phyloP scores from a whole-genome alignment of 2,888 invertebrate species.

The Ptychoptera albimana region DNA sequence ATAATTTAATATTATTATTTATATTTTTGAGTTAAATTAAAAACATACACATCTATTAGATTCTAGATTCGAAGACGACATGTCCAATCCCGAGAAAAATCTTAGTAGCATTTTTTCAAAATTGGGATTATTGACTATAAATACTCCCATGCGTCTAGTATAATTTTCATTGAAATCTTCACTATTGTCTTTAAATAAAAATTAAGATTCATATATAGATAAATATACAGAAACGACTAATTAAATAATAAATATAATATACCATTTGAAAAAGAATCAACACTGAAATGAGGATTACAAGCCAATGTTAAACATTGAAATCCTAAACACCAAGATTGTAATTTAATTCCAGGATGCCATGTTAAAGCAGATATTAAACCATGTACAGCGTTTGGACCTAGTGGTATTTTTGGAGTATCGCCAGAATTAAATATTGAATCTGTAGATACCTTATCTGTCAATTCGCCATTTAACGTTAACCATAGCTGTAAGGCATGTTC shows the following conservation, averaged over 20 bases:
- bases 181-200: conserved; percentile 13
- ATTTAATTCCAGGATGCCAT: conserved; percentile 48
- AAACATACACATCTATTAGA: conserved; percentile 27
- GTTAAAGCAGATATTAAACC: conserved; percentile 49
- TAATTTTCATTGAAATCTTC: conserved; percentile 11
- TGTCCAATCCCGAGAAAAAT: conserved; percentile 46
- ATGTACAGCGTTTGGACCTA: conserved; percentile 46
- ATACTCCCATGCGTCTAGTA: conserved; percentile 31
- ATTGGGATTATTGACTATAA: conserved; percentile 43
- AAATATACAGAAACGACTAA: background rate
- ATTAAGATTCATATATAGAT: conserved; percentile 19
- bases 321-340: conserved; percentile 59
- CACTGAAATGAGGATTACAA: conserved; percentile 40
- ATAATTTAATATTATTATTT: background rate
- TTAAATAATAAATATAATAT: background rate
- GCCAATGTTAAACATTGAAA: conserved; percentile 53
- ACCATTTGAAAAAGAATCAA: conserved; percentile 12
- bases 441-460: conserved; percentile 27
- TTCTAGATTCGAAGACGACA: conserved; percentile 24
- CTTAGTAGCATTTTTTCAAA: conserved; percentile 46
- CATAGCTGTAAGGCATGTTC: conserved; percentile 75
- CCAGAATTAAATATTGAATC: conserved; percentile 37
- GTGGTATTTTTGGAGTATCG: conserved; percentile 43
- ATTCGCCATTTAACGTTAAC: conserved; percentile 62
- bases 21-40: background rate